Evolutionary conservation across 64 coral and sea anemone genomes (phyloP), one percentile per base, ranked within the genome.

Genomic region (Pocillopora damicornis): DNA sequence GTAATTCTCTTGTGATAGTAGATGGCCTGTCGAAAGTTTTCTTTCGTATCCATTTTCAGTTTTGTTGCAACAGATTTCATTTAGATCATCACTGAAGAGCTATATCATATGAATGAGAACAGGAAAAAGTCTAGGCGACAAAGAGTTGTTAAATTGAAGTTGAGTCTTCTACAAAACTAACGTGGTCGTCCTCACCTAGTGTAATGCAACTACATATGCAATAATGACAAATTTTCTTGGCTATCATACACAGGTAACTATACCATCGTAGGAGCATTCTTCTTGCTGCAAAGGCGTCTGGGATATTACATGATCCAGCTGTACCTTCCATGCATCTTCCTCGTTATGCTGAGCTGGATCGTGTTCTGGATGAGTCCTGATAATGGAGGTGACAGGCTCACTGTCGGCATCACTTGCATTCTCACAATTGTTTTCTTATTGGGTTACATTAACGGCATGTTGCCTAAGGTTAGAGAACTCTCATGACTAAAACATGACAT

Each of bases 221-320:
- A 4, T 51, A 1, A 51, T 51, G 42, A 51, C 42, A 51, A 51
- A 51, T 51, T 51, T 51, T 51, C 42, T 7, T 51, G 42, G 25
- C 11, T 71, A 11, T 25, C 30, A 25, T 9, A 18, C 59, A 45
- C 68, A 90, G 88, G 88, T 0, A 61, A 75, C 13, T 90, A 59
- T 42, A 84, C 79, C 58, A 37, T 42, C 2, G 37, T 90, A 5
- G 65, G 62, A 58, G 72, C 73, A 5, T 61, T 34, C 13, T 82
- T 90, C 51, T 59, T 51, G 6, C 61, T 90, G 58, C 79, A 84
- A 65, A 69, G 89, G 67, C 79, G 79, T 38, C 57, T 90, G 56
- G 89, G 89, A 42, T 90, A 81, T n/a, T 90, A 90, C 69, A 9
- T 90, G n/a, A 90, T 90, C 61, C 89, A 90, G 37, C 20, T 84